These are phyloP conservation scores for Orchesellides sinensis DNA, from an alignment of 2,888 invertebrate species.

Conservation along the genomic window DNA sequence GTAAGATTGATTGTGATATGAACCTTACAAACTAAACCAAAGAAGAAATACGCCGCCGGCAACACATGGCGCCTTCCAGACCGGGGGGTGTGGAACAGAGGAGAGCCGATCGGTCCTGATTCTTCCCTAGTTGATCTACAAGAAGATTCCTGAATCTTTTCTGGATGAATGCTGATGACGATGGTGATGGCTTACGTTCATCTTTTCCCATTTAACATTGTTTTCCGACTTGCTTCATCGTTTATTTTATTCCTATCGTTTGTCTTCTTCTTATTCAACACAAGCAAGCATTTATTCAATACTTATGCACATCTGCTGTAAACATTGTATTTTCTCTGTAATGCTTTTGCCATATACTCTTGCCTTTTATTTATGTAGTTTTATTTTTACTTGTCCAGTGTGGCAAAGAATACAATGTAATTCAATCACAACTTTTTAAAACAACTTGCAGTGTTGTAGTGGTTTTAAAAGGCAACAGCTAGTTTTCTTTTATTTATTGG, in stretches of 20 bases:
- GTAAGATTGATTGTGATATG: slow-evolving; percentile 3
- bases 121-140: slow-evolving; percentile 53
- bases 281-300: not conserved
- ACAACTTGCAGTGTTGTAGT: slow-evolving; percentile 37
- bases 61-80: slow-evolving; percentile 73
- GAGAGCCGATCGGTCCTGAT: slow-evolving; percentile 61
- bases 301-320: not conserved
- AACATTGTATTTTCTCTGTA: slow-evolving; percentile 32
- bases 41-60: slow-evolving; percentile 66
- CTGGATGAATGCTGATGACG: slow-evolving; percentile 24
- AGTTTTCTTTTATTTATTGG: not conserved
- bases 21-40: slow-evolving; percentile 29
- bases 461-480: slow-evolving; percentile 50
- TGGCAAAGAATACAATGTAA: slow-evolving; percentile 50
- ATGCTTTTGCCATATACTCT: slow-evolving; percentile 28
- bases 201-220: slow-evolving; percentile 50
- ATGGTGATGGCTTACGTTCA: slow-evolving; percentile 58
- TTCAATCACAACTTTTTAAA: slow-evolving; percentile 58
- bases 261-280: slow-evolving; percentile 36
- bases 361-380: no score
- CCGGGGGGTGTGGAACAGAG: slow-evolving; percentile 72
- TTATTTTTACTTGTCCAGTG: slow-evolving; percentile 55
- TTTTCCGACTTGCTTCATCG: slow-evolving; percentile 54
- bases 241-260: slow-evolving; percentile 59
- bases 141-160: slow-evolving; percentile 33